phyloP scores from a whole-genome alignment of 2,888 invertebrate species.

The Dasypolia templi region DNA sequence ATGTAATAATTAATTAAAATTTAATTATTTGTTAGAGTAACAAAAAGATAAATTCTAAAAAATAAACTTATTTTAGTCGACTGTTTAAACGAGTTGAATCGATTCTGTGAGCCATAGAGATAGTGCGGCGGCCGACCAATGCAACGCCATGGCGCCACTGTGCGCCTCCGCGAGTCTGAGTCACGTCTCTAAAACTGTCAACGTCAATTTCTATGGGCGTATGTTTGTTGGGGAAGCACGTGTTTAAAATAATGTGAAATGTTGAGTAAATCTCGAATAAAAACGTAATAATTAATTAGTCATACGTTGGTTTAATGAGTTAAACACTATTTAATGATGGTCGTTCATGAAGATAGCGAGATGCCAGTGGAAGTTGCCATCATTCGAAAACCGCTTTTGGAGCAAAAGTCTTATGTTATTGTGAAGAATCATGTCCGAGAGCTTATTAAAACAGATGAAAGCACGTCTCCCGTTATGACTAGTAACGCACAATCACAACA shows the following conservation, averaged over 20 bases:
- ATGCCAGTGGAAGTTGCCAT: constrained; percentile 68
- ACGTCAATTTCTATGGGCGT: constrained; percentile 34
- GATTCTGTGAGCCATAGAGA: constrained; percentile 6
- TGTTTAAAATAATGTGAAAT: constrained; percentile 36
- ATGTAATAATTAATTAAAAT: too few relatives aligned
- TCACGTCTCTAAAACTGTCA: constrained; percentile 34
- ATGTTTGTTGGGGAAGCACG: constrained; percentile 30
- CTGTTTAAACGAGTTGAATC: background rate
- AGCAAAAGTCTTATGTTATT: constrained; percentile 73
- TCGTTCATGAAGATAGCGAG: constrained; percentile 73
- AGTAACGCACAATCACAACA: constrained; percentile 46
- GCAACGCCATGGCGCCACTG: background rate
- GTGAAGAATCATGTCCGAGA: constrained; percentile 78
- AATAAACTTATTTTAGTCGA: constrained; percentile 27
- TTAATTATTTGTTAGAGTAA: too few relatives aligned
- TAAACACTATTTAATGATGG: constrained; percentile 68
- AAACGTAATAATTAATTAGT: background rate
- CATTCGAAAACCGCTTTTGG: constrained; percentile 66
- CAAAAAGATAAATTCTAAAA: too few relatives aligned
- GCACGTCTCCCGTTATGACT: constrained; percentile 16
- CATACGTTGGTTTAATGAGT: constrained; percentile 4
- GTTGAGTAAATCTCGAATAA: background rate
- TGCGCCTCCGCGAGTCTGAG: background rate
- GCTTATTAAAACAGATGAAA: constrained; percentile 55
- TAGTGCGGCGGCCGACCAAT: background rate